Evolutionary conservation across 1,140 invertebrate genomes (phyloP).

Genomic region (Drosophila santomea): DNA sequence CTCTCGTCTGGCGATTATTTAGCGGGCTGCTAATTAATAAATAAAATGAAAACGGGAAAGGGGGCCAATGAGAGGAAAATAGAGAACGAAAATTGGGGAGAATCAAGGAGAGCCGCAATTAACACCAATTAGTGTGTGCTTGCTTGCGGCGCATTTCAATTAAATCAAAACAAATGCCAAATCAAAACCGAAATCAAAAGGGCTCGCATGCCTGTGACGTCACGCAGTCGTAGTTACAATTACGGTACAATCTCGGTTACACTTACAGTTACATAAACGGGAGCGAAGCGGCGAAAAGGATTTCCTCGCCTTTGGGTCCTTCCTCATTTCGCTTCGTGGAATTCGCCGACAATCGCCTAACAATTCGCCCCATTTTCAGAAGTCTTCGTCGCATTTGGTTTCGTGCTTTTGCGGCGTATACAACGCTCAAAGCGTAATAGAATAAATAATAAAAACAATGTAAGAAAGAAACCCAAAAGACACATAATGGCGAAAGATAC

Average conservation of each 20-base stretch:
- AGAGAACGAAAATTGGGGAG: not conserved
- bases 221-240: conserved; percentile 41
- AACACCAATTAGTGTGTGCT: conserved; percentile 69
- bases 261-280: conserved; percentile 21
- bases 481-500: conserved; percentile 4
- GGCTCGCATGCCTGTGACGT: conserved; percentile 54
- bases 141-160: conserved; percentile 68
- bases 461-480: conserved; percentile 22
- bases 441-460: conserved; percentile 41
- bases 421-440: conserved; percentile 51
- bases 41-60: conserved; percentile 4
- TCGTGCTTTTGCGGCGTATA: conserved; percentile 66
- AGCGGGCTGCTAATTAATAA: conserved; percentile 74
- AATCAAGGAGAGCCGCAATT: conserved; percentile 12
- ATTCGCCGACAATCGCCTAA: conserved; percentile 16
- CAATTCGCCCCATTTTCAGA: conserved; percentile 20
- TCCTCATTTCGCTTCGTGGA: conserved; percentile 10
- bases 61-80: not conserved
- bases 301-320: conserved; percentile 8
- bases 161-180: conserved; percentile 42
- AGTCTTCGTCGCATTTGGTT: conserved; percentile 62
- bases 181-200: conserved; percentile 5
- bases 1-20: conserved; percentile 65
- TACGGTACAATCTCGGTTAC: conserved; percentile 17
- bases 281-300: conserved; percentile 34